Base-by-base conservation (phyloP, 2,888 invertebrate genomes). In the Cheiracanthium punctorium region DNA sequence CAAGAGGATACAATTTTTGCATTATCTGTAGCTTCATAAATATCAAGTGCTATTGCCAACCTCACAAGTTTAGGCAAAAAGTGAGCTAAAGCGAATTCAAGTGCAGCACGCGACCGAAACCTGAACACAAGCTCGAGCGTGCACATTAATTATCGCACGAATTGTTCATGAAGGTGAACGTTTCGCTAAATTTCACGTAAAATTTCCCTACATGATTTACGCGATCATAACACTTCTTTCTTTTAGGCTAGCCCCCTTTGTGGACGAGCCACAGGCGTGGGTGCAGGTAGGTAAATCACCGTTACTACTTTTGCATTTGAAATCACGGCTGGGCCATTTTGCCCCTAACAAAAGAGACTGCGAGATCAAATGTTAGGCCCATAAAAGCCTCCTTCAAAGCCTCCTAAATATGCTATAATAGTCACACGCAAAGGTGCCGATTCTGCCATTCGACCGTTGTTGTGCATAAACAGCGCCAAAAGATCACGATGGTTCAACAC, bases 321-420 rank as follows among this genome's bases (percentile, higher is more conserved):
- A 48, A 48, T 8, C 37, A 37, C 37, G 37, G n/a, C n/a, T n/a
- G 14, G 14, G 17, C 43, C 37, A 7, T 4, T 37, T 37, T 37
- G 43, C 14, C 14, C n/a, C 2, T 37, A 17, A 48, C 43, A 48
- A 48, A 48, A 48, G 43, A 17, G 10, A 4, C 5, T 48, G 43
- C 43, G n/a, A 48, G 43, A 48, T 48, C 43, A 48, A 48, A 24
- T 17, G 20, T 8, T 17, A 24, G 12, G 12, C 24, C n/a, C 58
- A 58, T 58, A 58, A 58, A n/a, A 58, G 24, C 12, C 58, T 58
- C 12, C 20, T 12, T 24, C 58, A 58, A 58, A 58, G 17, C 4
- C 58, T 24, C 4, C 58, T 58, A 58, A 58, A 58, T 58, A 58
- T 24, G 24, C 58, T 24, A 58, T 58, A 58, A 58, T 58, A 58